Evolutionary conservation across 2,888 invertebrate genomes (phyloP).

Genomic region (Torymus auratus): DNA sequence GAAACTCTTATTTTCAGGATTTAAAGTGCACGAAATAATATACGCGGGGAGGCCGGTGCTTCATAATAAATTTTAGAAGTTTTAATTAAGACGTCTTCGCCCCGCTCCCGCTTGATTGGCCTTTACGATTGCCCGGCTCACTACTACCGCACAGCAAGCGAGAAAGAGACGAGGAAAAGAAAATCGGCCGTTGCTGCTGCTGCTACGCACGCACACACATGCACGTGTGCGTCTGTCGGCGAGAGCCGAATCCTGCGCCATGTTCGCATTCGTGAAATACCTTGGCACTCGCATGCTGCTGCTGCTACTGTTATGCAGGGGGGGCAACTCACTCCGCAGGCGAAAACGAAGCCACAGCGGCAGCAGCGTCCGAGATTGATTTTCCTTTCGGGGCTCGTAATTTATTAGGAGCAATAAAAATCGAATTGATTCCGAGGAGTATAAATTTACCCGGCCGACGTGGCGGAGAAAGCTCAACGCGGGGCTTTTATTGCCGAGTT

Average conservation of each 20-base stretch:
- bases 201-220: constrained; percentile 23
- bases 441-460: constrained; percentile 14
- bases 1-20: constrained; percentile 46
- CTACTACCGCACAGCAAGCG: constrained; percentile 21
- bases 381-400: constrained; percentile 35
- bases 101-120: constrained; percentile 31
- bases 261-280: constrained; percentile 69
- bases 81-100: constrained; percentile 46
- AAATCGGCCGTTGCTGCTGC: constrained; percentile 40
- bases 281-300: constrained; percentile 62
- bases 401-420: constrained; percentile 42
- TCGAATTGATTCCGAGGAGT: constrained; percentile 28
- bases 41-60: neutral
- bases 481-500: too few relatives aligned
- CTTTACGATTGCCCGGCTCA: constrained; percentile 37
- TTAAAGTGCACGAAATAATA: constrained; percentile 33
- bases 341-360: neutral
- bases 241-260: constrained; percentile 63
- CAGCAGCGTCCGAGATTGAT: constrained; percentile 16
- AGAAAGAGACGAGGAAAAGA: constrained; percentile 47
- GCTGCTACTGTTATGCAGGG: neutral
- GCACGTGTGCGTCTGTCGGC: constrained; percentile 63
- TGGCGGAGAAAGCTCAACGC: too few relatives aligned
- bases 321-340: neutral
- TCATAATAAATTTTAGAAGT: constrained; percentile 50